Evolutionary conservation across 2,113 vertebrate species (phyloP), one percentile per base, ranked within the genome.

Genomic region (Phalacrocorax pelagicus): DNA sequence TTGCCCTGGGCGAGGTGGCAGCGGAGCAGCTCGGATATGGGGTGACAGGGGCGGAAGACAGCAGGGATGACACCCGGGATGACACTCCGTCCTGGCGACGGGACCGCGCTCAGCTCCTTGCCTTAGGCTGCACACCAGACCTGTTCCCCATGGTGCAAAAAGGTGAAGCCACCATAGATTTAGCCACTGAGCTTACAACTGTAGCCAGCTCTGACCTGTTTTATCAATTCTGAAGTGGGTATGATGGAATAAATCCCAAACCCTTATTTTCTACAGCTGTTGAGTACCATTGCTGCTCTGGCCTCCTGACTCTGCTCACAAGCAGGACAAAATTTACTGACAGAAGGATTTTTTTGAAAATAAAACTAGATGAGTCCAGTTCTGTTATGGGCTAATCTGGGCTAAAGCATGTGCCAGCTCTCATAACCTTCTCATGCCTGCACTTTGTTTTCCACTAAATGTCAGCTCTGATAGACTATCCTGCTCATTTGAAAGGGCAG

Each of bases 401-500:
- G 94, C 94, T 96, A 97, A 97, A 97, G 85, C 94, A 92, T 95
- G 97, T 97, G 97, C 97, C 97, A 97, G 96, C 92, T 86, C 96
- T 94, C 81, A 91, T 98, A 98, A 97, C 97, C 97, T 98, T 98
- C 95, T 96, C 94, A 77, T 91, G 89, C 97, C 91, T 97, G 89
- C 95, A 92, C 94, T 95, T 96, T 91, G 96, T 97, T 96, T 96
- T 97, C 95, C 92, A 98, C 97, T 95, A 98, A 98, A 98, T 98
- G 97, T 95, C 98, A 98, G 70, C 95, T 90, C 95, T 97, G 97
- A 98, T 97, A 96, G 97, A 98, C 97, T 81, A 85, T 97, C 97
- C 98, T 91, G 98, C 98, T 98, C 98, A 98, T 98, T 96, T 96
- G 92, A 98, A 98, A 98, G 98, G 97, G 96, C 97, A 97, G 93